Percentiles rank a stretch among this genome's conserved stretches.
Conservation (phyloP, 1,140 invertebrate genomes). For the Magallana gigas region DNA sequence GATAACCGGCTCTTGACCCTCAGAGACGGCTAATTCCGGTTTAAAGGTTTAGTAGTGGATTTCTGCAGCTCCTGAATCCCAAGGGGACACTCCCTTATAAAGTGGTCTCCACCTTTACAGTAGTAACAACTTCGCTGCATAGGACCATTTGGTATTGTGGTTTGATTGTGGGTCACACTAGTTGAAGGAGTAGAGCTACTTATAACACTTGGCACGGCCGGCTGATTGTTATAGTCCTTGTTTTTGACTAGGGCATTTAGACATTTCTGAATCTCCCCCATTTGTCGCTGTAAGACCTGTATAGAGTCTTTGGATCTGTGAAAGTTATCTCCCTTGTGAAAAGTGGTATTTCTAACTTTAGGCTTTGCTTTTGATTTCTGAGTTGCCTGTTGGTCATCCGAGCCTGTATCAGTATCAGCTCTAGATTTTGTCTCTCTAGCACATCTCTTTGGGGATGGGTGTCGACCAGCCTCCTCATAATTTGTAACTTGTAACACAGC, state of each 20-base stretch:
- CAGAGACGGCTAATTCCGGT: background rate
- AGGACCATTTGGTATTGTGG: background rate
- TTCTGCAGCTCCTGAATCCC: background rate
- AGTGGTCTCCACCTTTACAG: background rate
- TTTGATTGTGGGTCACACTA: background rate
- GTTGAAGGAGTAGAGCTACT: background rate
- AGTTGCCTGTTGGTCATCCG: no score
- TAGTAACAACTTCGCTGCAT: background rate
- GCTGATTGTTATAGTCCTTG: background rate
- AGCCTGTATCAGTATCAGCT: background rate
- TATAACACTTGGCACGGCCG: background rate
- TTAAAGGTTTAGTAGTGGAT: background rate
- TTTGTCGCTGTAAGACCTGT: background rate
- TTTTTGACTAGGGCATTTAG: no score
- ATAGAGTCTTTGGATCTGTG: background rate
- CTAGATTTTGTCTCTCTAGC: background rate
- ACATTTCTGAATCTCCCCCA: no score
- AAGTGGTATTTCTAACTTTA: no score
- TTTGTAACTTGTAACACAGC: conserved; percentile 40
- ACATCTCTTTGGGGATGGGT: background rate
- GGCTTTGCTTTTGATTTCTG: no score
- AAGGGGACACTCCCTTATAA: background rate
- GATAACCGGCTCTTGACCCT: conserved; percentile 5
- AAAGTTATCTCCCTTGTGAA: background rate
- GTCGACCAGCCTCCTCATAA: conserved; percentile 17